Base-by-base conservation (phyloP, 2,797 vertebrate genomes). In the Holocentrus rufus region DNA sequence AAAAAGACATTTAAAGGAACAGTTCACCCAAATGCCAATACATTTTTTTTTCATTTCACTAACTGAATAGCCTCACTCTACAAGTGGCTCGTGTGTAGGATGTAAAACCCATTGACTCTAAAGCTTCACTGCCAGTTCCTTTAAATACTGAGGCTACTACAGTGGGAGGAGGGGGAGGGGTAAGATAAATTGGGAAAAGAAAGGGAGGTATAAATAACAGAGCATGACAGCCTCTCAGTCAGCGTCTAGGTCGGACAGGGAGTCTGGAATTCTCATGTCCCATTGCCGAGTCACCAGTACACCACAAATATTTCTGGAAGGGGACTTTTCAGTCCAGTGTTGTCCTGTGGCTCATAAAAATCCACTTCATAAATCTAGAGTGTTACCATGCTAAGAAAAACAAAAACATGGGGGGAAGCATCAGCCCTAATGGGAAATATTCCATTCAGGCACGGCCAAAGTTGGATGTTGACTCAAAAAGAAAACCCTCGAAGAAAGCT, bases 251-350 rank as follows among this genome's bases (percentile, higher is more conserved):
- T 66, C 22, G n/a, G 44, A 58, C 53, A 70, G 77, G 64, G 49
- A 68, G 49, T 72, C 44, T 65, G 64, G 54, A 57, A 74, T 83
- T 87, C 59, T 67, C 69, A 56, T 5, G 39, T 76, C 63, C 61
- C 79, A 72, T 84, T 64, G 46, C 67, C 64, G 73, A 84, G 73
- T 82, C 75, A 82, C 71, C 67, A 84, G 82, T 79, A 82, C 71
- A 80, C 86, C 89, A 86, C 85, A 90, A 76, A 83, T 85, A 90
- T 90, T 87, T 87, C 58, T 80, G 79, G 76, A 84, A 69, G 65
- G 76, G 52, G 69, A 82, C 72, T 85, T 84, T 85, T 83, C 44
- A 76, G 64, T 72, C 65, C 55, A 53, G 62, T 80, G 68, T 86
- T 65, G 36, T 85, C 55, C 70, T 39, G 68, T 65, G 78, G 80